Percentiles rank a stretch among this genome's conserved stretches.
Conservation (phyloP, 2,888 invertebrate species). For the Clanis bilineata region DNA sequence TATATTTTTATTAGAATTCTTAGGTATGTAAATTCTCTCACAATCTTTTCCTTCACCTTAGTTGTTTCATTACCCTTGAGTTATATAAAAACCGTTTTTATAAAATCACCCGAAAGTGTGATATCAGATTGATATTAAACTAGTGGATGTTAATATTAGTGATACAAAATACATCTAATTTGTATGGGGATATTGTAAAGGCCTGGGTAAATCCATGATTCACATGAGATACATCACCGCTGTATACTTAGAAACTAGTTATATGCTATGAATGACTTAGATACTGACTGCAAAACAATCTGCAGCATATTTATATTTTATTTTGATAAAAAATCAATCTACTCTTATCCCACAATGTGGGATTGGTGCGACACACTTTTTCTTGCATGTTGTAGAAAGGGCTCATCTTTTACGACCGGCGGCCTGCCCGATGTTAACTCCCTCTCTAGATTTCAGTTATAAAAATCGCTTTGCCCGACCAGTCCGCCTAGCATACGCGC, state of each 20-base stretch:
- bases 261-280: neutral
- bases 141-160: neutral
- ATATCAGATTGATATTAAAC: neutral
- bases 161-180: neutral
- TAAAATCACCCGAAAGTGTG: neutral
- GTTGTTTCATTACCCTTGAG: too few species aligned
- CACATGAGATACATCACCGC: neutral
- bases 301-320: neutral
- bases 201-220: conserved; percentile 37
- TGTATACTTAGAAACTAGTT: neutral
- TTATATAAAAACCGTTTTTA: neutral
- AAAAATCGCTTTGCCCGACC: too few species aligned
- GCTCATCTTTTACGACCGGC: too few species aligned
- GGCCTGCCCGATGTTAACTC: too few species aligned
- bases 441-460: neutral
- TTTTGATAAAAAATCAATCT: too few species aligned
- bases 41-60: too few species aligned
- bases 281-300: neutral
- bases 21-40: too few species aligned
- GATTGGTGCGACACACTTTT: too few species aligned
- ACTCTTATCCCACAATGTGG: too few species aligned
- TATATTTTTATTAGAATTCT: too few species aligned
- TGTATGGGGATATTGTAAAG: conserved; percentile 12
- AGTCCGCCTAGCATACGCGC: too few species aligned
- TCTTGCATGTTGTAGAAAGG: too few species aligned